Evolutionary conservation across 2,113 vertebrate species (phyloP).

Genomic region (Melanostigma gelatinosum): DNA sequence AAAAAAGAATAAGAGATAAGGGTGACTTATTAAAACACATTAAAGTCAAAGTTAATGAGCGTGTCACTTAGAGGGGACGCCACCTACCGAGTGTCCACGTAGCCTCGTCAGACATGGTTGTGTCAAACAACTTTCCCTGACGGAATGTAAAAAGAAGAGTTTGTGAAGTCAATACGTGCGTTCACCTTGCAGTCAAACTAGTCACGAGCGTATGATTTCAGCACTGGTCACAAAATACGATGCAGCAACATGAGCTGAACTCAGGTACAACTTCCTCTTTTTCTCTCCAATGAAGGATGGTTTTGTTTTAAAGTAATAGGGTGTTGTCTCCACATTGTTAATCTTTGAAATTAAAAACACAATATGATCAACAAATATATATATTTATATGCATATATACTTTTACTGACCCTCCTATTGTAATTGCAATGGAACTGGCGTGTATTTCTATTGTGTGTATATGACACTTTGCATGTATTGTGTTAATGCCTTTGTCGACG

Average conservation of each 20-base stretch:
- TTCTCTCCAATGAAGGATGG: neutral
- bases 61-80: neutral
- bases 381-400: neutral
- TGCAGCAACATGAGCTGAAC: neutral
- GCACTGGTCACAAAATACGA: neutral
- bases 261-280: neutral
- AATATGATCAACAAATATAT: no score
- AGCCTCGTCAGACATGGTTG: conserved; percentile 92
- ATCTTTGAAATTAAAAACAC: neutral
- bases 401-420: neutral
- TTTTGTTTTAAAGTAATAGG: neutral
- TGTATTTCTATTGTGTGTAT: neutral
- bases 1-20: neutral
- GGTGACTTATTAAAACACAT: neutral
- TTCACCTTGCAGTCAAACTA: neutral
- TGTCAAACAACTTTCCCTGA: conserved; percentile 93
- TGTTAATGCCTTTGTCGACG: neutral
- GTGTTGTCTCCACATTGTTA: neutral
- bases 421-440: neutral
- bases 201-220: neutral
- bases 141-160: neutral
- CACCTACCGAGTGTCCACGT: conserved; percentile 95
- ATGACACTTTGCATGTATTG: neutral
- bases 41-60: neutral
- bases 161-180: neutral